Evolutionary conservation across 2,113 vertebrate genomes (phyloP).

Genomic region (Chlamydotis undulata): DNA sequence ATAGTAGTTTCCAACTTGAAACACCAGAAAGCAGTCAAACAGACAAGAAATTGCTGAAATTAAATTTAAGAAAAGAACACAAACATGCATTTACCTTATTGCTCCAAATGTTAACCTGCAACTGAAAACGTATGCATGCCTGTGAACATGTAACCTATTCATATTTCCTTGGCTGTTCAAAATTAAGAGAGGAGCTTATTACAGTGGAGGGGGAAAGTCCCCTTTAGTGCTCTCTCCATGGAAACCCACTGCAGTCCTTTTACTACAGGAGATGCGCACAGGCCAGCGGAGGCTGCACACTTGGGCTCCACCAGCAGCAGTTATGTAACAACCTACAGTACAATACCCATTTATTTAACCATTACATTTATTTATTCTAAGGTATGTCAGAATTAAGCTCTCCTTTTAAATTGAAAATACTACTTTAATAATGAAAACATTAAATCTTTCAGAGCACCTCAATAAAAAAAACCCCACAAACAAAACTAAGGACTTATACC

Average conservation of each 20-base stretch:
- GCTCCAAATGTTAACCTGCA: background rate
- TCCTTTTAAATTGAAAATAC: background rate
- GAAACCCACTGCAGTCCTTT: constrained; percentile 30
- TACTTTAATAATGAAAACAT: background rate
- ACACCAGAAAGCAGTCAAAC: background rate
- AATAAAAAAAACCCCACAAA: background rate
- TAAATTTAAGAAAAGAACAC: background rate
- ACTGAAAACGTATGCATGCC: rapidly evolving
- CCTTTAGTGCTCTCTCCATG: constrained; percentile 17
- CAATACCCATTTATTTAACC: background rate
- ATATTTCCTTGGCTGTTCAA: background rate
- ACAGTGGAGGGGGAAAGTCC: background rate
- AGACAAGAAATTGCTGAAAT: background rate
- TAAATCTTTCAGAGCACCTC: background rate
- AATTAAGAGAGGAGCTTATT: background rate
- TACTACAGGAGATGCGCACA: background rate
- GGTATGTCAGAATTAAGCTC: background rate
- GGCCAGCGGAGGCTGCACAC: background rate
- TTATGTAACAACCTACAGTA: background rate
- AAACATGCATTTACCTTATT: background rate
- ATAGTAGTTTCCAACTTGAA: background rate
- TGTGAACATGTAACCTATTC: background rate
- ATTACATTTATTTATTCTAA: background rate
- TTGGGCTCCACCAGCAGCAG: background rate
- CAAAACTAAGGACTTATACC: background rate